phyloP scores from a whole-genome alignment of 2,888 invertebrate genomes.

The Lymantria monacha region DNA sequence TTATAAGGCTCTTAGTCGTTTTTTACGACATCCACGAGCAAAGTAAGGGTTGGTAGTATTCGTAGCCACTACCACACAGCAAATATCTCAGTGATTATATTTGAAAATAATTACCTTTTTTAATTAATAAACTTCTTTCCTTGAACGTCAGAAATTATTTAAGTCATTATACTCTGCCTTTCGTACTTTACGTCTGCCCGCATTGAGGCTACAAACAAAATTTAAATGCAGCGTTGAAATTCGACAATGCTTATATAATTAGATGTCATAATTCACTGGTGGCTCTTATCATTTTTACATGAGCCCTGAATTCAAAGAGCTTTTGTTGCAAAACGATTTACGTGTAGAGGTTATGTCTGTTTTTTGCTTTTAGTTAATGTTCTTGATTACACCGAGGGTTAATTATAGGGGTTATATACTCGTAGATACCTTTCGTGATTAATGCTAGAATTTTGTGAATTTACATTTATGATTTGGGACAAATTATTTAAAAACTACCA shows the following conservation, averaged over 20 bases:
- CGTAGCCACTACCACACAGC: too few relatives aligned
- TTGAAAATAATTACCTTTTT: too few relatives aligned
- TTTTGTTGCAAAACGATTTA: conserved; percentile 28
- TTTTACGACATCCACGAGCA: too few relatives aligned
- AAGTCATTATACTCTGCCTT: neutral
- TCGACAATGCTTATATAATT: conserved; percentile 72
- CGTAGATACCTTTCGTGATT: neutral
- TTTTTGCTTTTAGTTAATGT: conserved; percentile 6
- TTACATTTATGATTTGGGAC: too few relatives aligned
- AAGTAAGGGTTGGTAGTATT: too few relatives aligned
- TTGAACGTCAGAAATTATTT: too few relatives aligned
- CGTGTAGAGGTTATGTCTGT: conserved; percentile 11
- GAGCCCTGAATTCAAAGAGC: conserved; percentile 27
- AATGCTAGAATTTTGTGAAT: neutral
- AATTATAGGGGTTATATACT: neutral
- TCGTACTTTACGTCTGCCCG: conserved; percentile 23
- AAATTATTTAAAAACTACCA: too few relatives aligned
- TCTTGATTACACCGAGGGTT: conserved; percentile 5
- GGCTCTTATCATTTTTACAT: conserved; percentile 53
- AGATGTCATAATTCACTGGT: conserved; percentile 68
- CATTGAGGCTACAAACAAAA: conserved; percentile 58
- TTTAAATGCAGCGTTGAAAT: conserved; percentile 68
- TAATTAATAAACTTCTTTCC: too few relatives aligned
- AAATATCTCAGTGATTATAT: too few relatives aligned
- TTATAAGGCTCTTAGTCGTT: too few relatives aligned